Percentiles rank a stretch among this genome's conserved stretches.
Conservation (phyloP, 2,888 invertebrate species). For the Sinodicranocentrus sp. region DNA sequence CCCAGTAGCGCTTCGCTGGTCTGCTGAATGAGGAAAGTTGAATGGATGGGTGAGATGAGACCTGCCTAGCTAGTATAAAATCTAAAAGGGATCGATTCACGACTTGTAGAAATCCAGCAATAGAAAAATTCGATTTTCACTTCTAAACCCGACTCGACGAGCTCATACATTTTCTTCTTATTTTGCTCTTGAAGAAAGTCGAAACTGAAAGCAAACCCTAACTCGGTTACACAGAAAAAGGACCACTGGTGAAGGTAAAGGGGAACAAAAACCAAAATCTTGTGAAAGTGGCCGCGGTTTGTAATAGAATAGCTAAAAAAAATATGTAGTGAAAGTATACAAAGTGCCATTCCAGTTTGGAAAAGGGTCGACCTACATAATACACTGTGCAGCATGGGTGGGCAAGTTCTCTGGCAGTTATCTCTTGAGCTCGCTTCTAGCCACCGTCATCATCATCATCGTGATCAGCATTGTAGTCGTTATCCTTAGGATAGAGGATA, state of each 20-base stretch:
- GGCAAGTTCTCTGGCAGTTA: constrained; percentile 36
- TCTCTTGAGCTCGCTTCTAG: constrained; percentile 27
- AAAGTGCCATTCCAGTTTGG: background rate
- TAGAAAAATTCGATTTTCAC: constrained; percentile 27
- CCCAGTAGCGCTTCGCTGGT: background rate
- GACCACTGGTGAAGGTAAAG: background rate
- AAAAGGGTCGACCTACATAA: constrained; percentile 42
- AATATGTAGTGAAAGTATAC: constrained; percentile 38
- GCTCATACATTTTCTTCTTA: background rate
- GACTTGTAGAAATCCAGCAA: background rate
- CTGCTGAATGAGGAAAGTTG: constrained; percentile 52
- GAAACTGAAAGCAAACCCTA: constrained; percentile 41
- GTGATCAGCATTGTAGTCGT: constrained; percentile 50
- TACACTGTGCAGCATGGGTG: constrained; percentile 6
- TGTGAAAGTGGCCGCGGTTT: constrained; percentile 50
- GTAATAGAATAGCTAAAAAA: constrained; percentile 26
- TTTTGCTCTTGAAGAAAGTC: background rate
- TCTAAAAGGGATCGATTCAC: constrained; percentile 53
- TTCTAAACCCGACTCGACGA: background rate
- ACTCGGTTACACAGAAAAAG: background rate
- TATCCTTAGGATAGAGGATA: background rate
- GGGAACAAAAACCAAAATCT: constrained; percentile 50
- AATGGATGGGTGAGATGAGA: constrained; percentile 61
- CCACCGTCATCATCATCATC: constrained; percentile 45
- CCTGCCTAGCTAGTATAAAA: constrained; percentile 37